Base-by-base conservation (phyloP, 1,140 invertebrate species). In the Holcopasites calliopsidis region DNA sequence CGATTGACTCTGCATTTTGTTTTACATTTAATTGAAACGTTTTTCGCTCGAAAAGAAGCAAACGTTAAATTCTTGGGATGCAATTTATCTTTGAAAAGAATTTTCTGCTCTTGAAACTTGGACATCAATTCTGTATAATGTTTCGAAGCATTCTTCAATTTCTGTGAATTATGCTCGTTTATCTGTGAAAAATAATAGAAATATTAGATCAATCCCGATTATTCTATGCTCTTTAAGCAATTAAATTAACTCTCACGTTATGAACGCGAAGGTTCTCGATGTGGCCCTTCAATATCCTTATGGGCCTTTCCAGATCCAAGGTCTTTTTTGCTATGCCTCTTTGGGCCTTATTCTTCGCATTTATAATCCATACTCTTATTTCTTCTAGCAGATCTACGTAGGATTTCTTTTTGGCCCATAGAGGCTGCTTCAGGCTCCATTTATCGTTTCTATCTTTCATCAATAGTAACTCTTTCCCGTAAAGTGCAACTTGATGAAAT, bases 361-460 rank as follows among this genome's bases (percentile, higher is more conserved):
- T 76, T 4, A 62, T 13, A 3, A 18, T 71, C 88, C 88, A 90
- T 38, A 57, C 2, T 33, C 55, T 74, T 2, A 77, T 83, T 54
- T 85, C 82, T n/a, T 85, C 72, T 49, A 77, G 74, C 3, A 86
- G 52, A 38, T 74, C 21, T 28, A 71, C 31, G 47, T 78, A 83
- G 0, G 77, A 80, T 28, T 77, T 81, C n/a, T 44, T 76, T 57
- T 26, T 7, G 1, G 7, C 26, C 85, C 85, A 87, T 40, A 42
- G 42, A 16, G 57, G 65, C 38, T 35, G 78, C n/a, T 62, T 35
- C 8, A 86, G 71, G 1, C 55, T 76, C 86, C 84, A 86, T n/a
- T 38, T 54, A 52, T 40, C 16, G 1, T 65, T 23, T 13, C 35
- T 58, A 38, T 76, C 42, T 26, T 64, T 68, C 1, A 60, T 26